These are phyloP conservation scores for Sebastes goodei DNA, from an alignment of 2,797 vertebrate genomes.

Conservation along the genomic window DNA sequence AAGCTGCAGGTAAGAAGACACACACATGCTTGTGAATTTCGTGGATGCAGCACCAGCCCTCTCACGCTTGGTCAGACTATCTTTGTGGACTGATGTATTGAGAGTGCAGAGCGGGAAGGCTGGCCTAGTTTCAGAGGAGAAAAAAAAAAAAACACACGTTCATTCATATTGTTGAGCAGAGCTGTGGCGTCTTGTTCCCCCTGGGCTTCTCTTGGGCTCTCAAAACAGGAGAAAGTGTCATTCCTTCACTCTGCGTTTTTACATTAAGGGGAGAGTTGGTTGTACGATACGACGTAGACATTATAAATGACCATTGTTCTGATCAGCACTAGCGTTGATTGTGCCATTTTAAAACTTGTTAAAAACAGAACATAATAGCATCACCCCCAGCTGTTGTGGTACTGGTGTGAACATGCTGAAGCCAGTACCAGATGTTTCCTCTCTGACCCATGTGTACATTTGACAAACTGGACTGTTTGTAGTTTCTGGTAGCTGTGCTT, in stretches of 20 bases:
- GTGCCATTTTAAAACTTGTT: slow-evolving; percentile 50
- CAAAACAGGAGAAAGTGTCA: slow-evolving; percentile 30
- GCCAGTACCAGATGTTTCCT: slow-evolving; percentile 36
- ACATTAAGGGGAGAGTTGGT: slow-evolving; percentile 38
- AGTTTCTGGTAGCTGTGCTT: slow-evolving; percentile 90
- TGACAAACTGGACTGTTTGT: slow-evolving; percentile 83
- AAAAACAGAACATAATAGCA: slow-evolving; percentile 8
- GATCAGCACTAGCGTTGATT: slow-evolving; percentile 52
- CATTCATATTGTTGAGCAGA: slow-evolving; percentile 24
- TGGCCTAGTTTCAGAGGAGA: slow-evolving; percentile 22
- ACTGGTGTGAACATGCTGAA: slow-evolving; percentile 40
- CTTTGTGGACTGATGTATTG: neutral
- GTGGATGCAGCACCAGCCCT: slow-evolving; percentile 5
- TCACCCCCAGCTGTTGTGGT: slow-evolving; percentile 35
- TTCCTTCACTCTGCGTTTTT: slow-evolving; percentile 31
- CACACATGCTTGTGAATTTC: neutral
- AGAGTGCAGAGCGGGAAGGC: slow-evolving; percentile 3
- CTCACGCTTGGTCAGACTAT: neutral
- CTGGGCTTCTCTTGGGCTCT: slow-evolving; percentile 37
- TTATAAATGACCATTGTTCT: slow-evolving; percentile 62
- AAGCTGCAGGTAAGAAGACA: slow-evolving; percentile 7
- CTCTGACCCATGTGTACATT: slow-evolving; percentile 70
- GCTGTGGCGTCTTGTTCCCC: slow-evolving; percentile 10
- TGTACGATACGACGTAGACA: slow-evolving; percentile 56
- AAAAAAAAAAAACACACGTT: neutral